phyloP scores from a whole-genome alignment of 2,888 invertebrate genomes.

The Archips xylosteana region DNA sequence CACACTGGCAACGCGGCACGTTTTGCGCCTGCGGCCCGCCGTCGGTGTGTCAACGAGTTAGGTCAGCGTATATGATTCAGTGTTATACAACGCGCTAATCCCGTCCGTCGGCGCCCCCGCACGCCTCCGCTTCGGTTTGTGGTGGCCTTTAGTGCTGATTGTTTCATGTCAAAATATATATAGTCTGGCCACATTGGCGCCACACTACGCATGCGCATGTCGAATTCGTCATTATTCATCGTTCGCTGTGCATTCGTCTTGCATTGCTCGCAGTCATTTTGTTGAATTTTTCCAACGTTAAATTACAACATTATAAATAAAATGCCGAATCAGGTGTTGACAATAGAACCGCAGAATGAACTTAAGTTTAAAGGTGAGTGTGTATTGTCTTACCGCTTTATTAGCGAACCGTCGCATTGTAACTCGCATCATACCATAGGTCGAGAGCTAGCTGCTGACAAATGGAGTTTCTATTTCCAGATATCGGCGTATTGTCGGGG shows the following conservation, averaged over 20 bases:
- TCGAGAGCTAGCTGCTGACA: conserved; percentile 80
- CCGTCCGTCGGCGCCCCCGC: too few species aligned
- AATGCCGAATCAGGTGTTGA: conserved; percentile 91
- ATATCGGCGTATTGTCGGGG: conserved; percentile 82
- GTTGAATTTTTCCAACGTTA: conserved; percentile 68
- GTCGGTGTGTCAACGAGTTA: too few species aligned
- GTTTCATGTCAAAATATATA: conserved; percentile 5
- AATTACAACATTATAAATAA: conserved; percentile 81
- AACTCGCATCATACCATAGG: conserved; percentile 69
- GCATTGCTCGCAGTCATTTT: conserved; percentile 57
- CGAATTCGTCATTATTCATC: conserved; percentile 67
- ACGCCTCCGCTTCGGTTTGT: too few species aligned
- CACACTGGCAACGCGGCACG: too few species aligned
- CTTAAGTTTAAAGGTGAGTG: conserved; percentile 95
- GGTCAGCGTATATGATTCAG: too few species aligned
- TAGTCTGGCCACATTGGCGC: conserved; percentile 23
- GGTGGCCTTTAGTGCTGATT: neutral
- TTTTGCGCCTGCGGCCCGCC: too few species aligned
- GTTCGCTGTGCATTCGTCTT: conserved; percentile 69
- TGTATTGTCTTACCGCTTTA: conserved; percentile 54
- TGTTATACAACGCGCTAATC: too few species aligned
- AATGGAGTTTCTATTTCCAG: conserved; percentile 86
- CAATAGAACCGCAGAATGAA: conserved; percentile 95
- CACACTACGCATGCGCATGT: conserved; percentile 59
- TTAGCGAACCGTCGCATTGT: conserved; percentile 65